phyloP scores from a whole-genome alignment of 2,888 invertebrate species.

The Exocentrus adspersus region DNA sequence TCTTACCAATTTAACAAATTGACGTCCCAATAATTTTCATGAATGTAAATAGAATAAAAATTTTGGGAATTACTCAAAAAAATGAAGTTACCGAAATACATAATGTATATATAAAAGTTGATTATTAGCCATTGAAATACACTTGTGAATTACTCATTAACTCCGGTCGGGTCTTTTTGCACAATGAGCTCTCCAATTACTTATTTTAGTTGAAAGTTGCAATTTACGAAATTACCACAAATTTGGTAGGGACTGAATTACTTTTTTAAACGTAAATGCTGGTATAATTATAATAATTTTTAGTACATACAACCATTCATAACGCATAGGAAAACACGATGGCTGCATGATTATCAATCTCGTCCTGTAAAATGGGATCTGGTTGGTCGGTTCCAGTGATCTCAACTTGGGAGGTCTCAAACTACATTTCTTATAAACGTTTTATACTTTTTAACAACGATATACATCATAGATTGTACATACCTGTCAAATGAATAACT shows the following conservation, averaged over 20 bases:
- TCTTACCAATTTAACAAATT: no score
- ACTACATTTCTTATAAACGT: conserved; percentile 58
- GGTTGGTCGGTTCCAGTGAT: conserved; percentile 46
- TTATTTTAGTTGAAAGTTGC: background rate
- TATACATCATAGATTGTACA: conserved; percentile 53
- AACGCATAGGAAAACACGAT: conserved; percentile 23
- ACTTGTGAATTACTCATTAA: no score
- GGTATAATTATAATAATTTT: conserved; percentile 7
- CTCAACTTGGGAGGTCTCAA: conserved; percentile 60
- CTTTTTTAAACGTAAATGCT: background rate
- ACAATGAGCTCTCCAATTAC: no score
- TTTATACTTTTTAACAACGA: conserved; percentile 53
- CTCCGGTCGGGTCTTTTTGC: no score
- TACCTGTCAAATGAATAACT: conserved; percentile 48
- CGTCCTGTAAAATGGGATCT: conserved; percentile 37
- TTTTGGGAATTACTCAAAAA: no score
- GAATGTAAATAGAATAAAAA: no score
- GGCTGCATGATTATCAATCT: conserved; percentile 40
- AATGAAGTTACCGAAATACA: no score
- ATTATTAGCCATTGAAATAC: no score
- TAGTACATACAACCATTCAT: background rate
- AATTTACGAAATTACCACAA: background rate
- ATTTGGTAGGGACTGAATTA: background rate
- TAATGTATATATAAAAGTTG: no score
- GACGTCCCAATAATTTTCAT: no score